phyloP scores from a whole-genome alignment of 2,888 invertebrate genomes.

The Linyphia triangularis region DNA sequence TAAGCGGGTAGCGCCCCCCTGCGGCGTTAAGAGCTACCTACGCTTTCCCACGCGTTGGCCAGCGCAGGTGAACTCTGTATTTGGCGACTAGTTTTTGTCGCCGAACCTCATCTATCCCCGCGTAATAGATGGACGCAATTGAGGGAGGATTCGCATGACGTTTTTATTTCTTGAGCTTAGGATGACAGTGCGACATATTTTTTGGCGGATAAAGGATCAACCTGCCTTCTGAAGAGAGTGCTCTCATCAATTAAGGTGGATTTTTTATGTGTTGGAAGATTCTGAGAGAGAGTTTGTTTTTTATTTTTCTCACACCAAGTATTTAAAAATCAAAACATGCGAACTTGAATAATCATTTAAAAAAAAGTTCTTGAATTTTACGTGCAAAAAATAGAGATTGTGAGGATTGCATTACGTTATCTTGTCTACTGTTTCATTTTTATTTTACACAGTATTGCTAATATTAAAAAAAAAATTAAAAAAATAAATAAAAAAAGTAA shows the following conservation, averaged over 20 bases:
- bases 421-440: too few relatives aligned
- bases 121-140: neutral
- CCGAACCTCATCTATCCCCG: neutral
- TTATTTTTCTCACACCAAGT: neutral
- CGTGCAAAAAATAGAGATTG: too few relatives aligned
- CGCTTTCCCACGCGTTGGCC: slow-evolving; percentile 68
- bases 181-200: neutral
- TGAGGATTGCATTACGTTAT: too few relatives aligned
- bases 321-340: neutral
- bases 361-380: too few relatives aligned
- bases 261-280: neutral
- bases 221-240: neutral
- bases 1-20: slow-evolving; percentile 69
- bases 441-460: too few relatives aligned
- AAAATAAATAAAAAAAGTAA: too few relatives aligned
- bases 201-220: neutral
- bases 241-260: slow-evolving; percentile 2
- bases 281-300: neutral
- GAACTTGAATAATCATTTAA: too few relatives aligned
- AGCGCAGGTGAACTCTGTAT: slow-evolving; percentile 42
- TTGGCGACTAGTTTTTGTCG: slow-evolving; percentile 47
- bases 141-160: neutral
- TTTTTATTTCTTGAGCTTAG: slow-evolving; percentile 4
- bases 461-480: too few relatives aligned
- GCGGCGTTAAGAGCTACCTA: slow-evolving; percentile 68